A percentile compares a stretch with the other conserved stretches of the same genome.
phyloP scores from a whole-genome alignment of 2,797 vertebrate species.

The Myotis pilosus region DNA sequence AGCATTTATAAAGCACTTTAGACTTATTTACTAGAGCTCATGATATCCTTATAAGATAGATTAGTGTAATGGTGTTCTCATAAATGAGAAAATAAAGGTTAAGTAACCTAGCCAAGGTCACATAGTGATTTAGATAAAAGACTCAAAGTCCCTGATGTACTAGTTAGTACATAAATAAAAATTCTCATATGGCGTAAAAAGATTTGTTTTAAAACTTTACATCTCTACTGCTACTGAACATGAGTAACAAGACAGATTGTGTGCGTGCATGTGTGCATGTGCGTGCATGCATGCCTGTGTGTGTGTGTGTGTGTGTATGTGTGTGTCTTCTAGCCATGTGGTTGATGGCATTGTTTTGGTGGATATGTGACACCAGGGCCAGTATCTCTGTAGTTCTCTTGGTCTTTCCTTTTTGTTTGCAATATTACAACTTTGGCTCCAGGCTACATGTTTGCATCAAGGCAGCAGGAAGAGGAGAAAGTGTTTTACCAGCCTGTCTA shows the following conservation, averaged over 20 bases:
- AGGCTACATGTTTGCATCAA: background rate
- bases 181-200: conserved; percentile 37
- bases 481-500: background rate
- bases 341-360: background rate
- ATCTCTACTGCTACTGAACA: background rate
- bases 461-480: background rate
- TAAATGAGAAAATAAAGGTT: conserved; percentile 70
- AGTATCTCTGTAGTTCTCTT: background rate
- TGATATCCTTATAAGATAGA: conserved; percentile 50
- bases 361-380: background rate
- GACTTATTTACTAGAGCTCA: conserved; percentile 70
- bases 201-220: conserved; percentile 29
- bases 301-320: background rate
- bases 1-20: conserved; percentile 71
- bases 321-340: background rate
- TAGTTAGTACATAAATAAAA: conserved; percentile 45
- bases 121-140: conserved; percentile 64
- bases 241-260: background rate
- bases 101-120: conserved; percentile 67
- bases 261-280: background rate
- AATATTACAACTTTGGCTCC: background rate
- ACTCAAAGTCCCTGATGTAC: conserved; percentile 44
- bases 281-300: no score
- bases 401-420: background rate
- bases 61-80: conserved; percentile 57